phyloP scores from a whole-genome alignment of 2,113 vertebrate genomes.

The Antidorcas marsupialis region DNA sequence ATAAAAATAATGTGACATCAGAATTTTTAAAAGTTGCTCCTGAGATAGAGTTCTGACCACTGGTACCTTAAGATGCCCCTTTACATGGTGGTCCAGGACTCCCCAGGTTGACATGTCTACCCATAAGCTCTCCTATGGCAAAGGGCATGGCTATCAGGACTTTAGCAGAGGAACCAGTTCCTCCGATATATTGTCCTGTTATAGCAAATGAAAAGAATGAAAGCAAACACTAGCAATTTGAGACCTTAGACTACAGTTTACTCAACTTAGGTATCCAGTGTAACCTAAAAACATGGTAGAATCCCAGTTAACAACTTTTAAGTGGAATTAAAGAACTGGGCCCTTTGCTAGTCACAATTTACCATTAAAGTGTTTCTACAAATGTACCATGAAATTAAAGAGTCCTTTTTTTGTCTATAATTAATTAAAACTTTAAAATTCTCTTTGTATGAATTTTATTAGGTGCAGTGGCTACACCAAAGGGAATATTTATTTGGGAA shows the following conservation, averaged over 20 bases:
- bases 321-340: neutral
- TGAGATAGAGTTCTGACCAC: neutral
- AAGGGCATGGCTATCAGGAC: neutral
- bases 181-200: neutral
- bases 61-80: no score
- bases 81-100: neutral
- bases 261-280: neutral
- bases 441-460: slow-evolving; percentile 20
- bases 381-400: neutral
- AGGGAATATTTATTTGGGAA: slow-evolving; percentile 31
- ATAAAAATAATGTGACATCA: neutral
- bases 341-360: neutral
- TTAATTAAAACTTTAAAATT: slow-evolving; percentile 55
- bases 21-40: neutral
- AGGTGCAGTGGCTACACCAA: neutral
- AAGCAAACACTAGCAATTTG: neutral
- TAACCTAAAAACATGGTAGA: neutral
- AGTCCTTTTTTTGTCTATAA: neutral
- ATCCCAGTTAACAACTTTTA: neutral
- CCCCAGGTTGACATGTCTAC: neutral
- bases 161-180: neutral
- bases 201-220: neutral
- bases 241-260: neutral
- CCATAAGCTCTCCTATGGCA: neutral
- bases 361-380: neutral